These are phyloP conservation scores for Ophion costatus DNA, from an alignment of 2,888 invertebrate genomes.

Conservation along the genomic window DNA sequence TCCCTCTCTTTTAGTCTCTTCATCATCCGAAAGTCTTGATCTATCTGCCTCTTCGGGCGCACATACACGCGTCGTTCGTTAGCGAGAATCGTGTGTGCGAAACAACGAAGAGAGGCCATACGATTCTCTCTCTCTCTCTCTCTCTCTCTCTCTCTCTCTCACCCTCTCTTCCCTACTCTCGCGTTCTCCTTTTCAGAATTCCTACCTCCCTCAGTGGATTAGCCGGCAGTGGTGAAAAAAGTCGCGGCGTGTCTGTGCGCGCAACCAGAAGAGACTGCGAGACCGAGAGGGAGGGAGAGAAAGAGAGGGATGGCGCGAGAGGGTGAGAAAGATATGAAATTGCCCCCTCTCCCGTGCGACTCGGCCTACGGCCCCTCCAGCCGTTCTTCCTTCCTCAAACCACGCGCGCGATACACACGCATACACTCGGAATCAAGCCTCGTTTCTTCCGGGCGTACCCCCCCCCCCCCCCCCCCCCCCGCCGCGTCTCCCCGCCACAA, in stretches of 20 bases:
- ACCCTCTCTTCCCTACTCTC: conserved; percentile 26
- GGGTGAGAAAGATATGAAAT: conserved; percentile 64
- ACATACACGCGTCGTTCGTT: conserved; percentile 8
- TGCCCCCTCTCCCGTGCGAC: conserved; percentile 41
- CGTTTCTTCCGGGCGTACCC: conserved; percentile 64
- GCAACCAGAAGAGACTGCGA: not conserved
- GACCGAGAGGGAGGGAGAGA: not conserved
- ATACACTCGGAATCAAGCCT: conserved; percentile 23
- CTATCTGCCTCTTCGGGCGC: conserved; percentile 19
- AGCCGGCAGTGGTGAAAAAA: conserved; percentile 25
- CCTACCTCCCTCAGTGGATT: conserved; percentile 52
- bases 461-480: conserved; percentile 53
- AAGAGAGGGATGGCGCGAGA: conserved; percentile 25
- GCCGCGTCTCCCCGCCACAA: conserved; percentile 14
- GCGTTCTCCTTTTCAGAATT: not conserved
- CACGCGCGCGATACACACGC: conserved; percentile 50
- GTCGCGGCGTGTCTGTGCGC: not conserved
- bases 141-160: too few relatives aligned
- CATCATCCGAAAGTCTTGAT: conserved; percentile 35
- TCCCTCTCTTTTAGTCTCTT: conserved; percentile 3
- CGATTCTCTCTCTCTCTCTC: conserved; percentile 41
- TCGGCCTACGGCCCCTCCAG: conserved; percentile 58
- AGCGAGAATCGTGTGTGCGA: conserved; percentile 27
- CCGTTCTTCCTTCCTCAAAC: conserved; percentile 55
- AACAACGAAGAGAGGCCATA: conserved; percentile 50